Base-by-base conservation (phyloP, 2,113 vertebrate genomes). In the Ammodytes marinus region DNA sequence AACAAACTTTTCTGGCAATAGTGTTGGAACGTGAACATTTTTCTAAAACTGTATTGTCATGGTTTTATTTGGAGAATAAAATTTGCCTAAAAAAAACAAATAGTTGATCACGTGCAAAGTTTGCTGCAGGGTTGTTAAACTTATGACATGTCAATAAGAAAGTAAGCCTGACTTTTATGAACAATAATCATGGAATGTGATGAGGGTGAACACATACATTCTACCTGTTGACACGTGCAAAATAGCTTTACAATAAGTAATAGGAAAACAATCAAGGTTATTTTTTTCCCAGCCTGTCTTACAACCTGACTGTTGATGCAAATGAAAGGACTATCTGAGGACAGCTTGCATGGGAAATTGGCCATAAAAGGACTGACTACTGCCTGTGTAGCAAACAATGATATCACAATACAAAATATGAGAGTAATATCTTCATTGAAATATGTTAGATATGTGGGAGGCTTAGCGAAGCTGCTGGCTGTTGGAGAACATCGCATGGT, bases 391-490 rank as follows among this genome's bases (percentile, higher is more conserved):
- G 54, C 50, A 10, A 49, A 59, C 66, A 61, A 59, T 64, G 14
- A 39, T 54, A 59, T 69, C 15, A 60, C 39, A 47, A 65, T 19
- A 42, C 49, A 63, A 83, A 69, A 55, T 14, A 65, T 70, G 69
- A 71, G 46, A 45, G 59, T 50, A 49, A 47, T 14, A 82, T 73
- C 66, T 82, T 15, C 63, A 74, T 81, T 40, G 64, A 66, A 74
- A 57, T 63, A 47, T 68, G 67, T 80, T 50, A 27, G 45, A 35
- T 17, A 57, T 8, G 13, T n/a, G 5, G 47, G 47, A 59, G 82
- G 65, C 80, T 79, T 40, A 17, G 69, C 45, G 6, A 19, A 77
- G 70, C 69, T 67, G 52, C 69, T 71, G 64, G 77, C 66, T 69
- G 66, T 55, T 69, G 39, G 60, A 74, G 53, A 39, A 11, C 70